Evolutionary conservation across 2,888 invertebrate species (phyloP), one percentile per base, ranked within the genome.

Genomic region (Eilema depressum): DNA sequence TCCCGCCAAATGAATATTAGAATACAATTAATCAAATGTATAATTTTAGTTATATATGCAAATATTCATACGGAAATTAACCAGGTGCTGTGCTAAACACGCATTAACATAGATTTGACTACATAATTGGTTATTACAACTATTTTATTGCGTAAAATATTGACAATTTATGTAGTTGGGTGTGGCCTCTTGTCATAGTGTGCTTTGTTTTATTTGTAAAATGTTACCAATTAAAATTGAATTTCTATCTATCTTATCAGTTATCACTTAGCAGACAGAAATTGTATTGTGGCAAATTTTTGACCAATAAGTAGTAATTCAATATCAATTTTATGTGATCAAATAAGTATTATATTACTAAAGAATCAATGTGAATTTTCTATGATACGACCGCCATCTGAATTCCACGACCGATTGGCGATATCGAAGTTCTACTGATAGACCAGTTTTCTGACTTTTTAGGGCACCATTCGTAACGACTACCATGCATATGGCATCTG

Each of bases 1-100:
- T 63, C 62, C 69, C 79, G 84, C 77, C 85, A 86, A 86, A 86
- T 86, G 74, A 86, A 85, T 86, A 83, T 85, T 83, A 83, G 70
- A 88, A 86, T 75, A 75, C 78, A 70, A 86, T 87, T 78, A 88
- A 86, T 90, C 83, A 84, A 71, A 62, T 37, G 81, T 66, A 80
- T 83, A 82, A 83, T 83, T 84, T 69, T 28, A 71, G 63, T 79
- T 75, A 72, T 71, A 71, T 67, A 76, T 71, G 76, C 64, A 74
- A 75, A 82, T 76, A 81, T 77, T 79, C 65, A 75, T 82, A 59
- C 69, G 74, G 68, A 78, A 76, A 83, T 78, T 74, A 77, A 84
- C 81, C 83, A 83, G 83, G 81, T 83, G 83, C 73, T 82, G 74
- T 81, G 77, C 75, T 76, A 81, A 79, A 76, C 53, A 23, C 65